Base-by-base conservation (phyloP, 2,888 invertebrate genomes). In the Nomada hirtipes region DNA sequence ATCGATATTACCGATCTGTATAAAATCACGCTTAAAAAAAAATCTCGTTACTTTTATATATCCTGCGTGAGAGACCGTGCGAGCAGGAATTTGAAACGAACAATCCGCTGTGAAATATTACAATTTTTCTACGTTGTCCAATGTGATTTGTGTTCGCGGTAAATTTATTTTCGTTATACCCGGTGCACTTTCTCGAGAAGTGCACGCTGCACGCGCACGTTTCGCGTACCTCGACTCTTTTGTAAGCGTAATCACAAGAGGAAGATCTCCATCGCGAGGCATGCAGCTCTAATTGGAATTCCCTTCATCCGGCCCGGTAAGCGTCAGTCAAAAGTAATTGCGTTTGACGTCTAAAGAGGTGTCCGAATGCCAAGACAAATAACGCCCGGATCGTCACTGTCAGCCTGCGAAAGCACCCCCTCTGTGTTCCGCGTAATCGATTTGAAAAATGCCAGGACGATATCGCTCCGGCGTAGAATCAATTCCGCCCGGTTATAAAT, bases 401-500 rank as follows among this genome's bases (percentile, higher is more conserved):
- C 79, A 61, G 7, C 2, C 4, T 44, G 23, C n/a, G 18, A 2
- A 0, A 47, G n/a, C n/a, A n/a, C 7, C 23, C 63, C 11, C 36
- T 3, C 50, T n/a, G 29, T 18, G 18, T 20, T 26, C 13, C 59
- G 20, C 11, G 61, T 20, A 50, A 78, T 78, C 78, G 61, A 55
- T 79, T 74, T 76, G 70, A 82, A 82, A 80, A 81, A 82, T 76
- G 13, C 9, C 52, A 2, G 18, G 18, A 7, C 47, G 75, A 59
- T 60, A 64, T 36, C 55, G 23, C 13, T 18, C 4, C 13, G 13
- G 29, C 63, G 20, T 3, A 1, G 73, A 81, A 77, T 83, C 77
- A 83, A 77, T 82, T 77, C 53, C 70, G 20, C 10, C 10, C 70
- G 55, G 70, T 82, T 71, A 75, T 82, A 83, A 83, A 82, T 83